phyloP scores from a whole-genome alignment of 2,888 invertebrate genomes.

The Pherbina coryleti region DNA sequence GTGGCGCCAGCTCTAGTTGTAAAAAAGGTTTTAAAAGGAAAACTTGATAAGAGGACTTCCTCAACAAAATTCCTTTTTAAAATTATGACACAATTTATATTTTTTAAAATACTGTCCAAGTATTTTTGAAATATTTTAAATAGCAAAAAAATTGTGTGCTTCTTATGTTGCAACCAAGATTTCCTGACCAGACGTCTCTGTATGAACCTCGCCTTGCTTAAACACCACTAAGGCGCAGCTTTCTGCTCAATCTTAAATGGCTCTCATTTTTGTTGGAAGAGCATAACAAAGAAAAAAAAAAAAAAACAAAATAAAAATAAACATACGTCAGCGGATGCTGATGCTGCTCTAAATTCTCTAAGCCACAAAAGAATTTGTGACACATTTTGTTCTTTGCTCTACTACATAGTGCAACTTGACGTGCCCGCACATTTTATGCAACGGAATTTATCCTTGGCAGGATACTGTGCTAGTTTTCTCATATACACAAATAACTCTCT shows the following conservation, averaged over 20 bases:
- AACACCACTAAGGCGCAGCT: too few relatives aligned
- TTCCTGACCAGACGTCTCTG: too few relatives aligned
- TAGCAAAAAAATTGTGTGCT: too few relatives aligned
- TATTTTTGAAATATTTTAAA: too few relatives aligned
- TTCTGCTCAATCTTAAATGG: neutral
- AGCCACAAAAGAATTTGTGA: conserved; percentile 26
- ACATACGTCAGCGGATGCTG: neutral
- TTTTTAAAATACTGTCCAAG: too few relatives aligned
- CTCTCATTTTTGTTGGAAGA: neutral
- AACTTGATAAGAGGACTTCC: too few relatives aligned
- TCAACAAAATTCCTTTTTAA: too few relatives aligned
- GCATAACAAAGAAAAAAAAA: neutral
- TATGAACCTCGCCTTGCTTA: too few relatives aligned
- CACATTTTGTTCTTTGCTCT: conserved; percentile 20
- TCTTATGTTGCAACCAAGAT: too few relatives aligned
- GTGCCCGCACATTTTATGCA: conserved; percentile 5
- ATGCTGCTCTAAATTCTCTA: conserved; percentile 35
- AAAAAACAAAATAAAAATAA: neutral
- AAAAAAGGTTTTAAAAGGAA: too few relatives aligned
- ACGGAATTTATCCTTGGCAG: conserved; percentile 28
- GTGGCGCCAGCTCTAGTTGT: too few relatives aligned
- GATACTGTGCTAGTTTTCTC: conserved; percentile 10
- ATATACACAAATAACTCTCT: neutral
- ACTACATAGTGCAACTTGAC: neutral
- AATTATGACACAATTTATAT: too few relatives aligned